phyloP scores from a whole-genome alignment of 2,113 vertebrate genomes.

The Corythaixoides concolor region DNA sequence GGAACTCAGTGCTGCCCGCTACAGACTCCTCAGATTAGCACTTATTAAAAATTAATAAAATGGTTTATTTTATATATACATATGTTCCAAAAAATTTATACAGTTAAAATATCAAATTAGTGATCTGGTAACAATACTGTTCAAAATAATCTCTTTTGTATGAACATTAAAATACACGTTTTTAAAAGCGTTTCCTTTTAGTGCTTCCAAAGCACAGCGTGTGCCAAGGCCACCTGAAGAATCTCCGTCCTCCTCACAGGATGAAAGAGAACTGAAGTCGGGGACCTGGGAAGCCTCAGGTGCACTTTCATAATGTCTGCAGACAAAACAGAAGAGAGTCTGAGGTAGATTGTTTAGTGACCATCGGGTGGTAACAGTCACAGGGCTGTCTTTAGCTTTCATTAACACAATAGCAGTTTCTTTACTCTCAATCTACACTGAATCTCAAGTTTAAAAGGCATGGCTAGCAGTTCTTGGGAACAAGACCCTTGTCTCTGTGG shows the following conservation, averaged over 20 bases:
- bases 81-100: slow-evolving; percentile 88
- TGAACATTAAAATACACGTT: slow-evolving; percentile 91
- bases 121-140: slow-evolving; percentile 92
- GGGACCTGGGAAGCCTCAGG: slow-evolving; percentile 75
- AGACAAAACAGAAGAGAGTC: slow-evolving; percentile 82
- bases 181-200: slow-evolving; percentile 80
- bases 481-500: slow-evolving; percentile 65
- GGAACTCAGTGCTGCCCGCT: slow-evolving; percentile 29
- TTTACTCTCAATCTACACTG: slow-evolving; percentile 77
- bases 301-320: slow-evolving; percentile 80
- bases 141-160: slow-evolving; percentile 95
- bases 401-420: slow-evolving; percentile 78
- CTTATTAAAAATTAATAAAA: slow-evolving; percentile 86
- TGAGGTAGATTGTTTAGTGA: slow-evolving; percentile 85
- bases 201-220: slow-evolving; percentile 84
- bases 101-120: slow-evolving; percentile 89
- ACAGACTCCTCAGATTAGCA: slow-evolving; percentile 64
- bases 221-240: slow-evolving; percentile 80
- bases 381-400: slow-evolving; percentile 70
- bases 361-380: slow-evolving; percentile 71
- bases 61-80: slow-evolving; percentile 86
- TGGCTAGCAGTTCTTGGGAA: slow-evolving; percentile 70
- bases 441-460: slow-evolving; percentile 77
- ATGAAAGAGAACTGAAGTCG: slow-evolving; percentile 78
- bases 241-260: slow-evolving; percentile 75